A percentile compares a stretch with the other conserved stretches of the same genome.
phyloP scores from a whole-genome alignment of 2,113 vertebrate genomes.

The Trichomycterus rosablanca region DNA sequence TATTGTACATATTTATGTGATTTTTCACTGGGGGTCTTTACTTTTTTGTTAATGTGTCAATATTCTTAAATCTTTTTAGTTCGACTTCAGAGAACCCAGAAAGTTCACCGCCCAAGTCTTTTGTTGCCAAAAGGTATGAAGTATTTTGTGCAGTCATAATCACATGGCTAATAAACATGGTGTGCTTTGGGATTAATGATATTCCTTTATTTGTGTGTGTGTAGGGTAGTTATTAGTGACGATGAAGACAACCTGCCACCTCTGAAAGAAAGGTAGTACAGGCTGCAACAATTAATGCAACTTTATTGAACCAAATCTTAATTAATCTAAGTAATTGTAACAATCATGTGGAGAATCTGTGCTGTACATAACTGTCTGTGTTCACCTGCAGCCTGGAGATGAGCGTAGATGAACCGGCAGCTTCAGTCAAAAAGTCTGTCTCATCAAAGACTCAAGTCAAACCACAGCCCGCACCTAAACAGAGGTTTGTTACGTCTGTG shows the following conservation, averaged over 20 bases:
- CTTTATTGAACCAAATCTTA: too few relatives aligned
- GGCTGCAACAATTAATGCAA: too few relatives aligned
- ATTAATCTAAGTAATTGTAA: too few relatives aligned
- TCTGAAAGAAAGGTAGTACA: constrained; percentile 29
- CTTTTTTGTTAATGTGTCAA: too few relatives aligned
- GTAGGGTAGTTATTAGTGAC: constrained; percentile 63
- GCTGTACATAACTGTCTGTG: too few relatives aligned
- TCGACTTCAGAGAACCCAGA: constrained; percentile 34
- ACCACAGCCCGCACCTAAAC: constrained; percentile 1
- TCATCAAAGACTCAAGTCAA: constrained; percentile 7
- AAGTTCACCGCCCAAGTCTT: constrained; percentile 43
- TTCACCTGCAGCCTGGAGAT: constrained; percentile 27
- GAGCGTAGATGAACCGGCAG: constrained; percentile 22
- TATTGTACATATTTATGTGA: too few relatives aligned
- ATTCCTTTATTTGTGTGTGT: constrained; percentile 27
- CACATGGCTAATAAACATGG: background rate
- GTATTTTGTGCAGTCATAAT: background rate
- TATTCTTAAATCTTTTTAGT: constrained; percentile 41
- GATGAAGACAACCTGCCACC: constrained; percentile 49
- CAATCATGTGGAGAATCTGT: too few relatives aligned
- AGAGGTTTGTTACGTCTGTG: constrained; percentile 36
- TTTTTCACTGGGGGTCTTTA: too few relatives aligned
- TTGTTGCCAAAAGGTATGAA: constrained; percentile 68
- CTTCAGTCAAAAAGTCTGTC: too few relatives aligned
- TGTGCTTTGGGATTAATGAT: background rate